A percentile compares a stretch with the other conserved stretches of the same genome.
Conservation (phyloP, 2,113 vertebrate genomes). For the Tachysurus vachellii region DNA sequence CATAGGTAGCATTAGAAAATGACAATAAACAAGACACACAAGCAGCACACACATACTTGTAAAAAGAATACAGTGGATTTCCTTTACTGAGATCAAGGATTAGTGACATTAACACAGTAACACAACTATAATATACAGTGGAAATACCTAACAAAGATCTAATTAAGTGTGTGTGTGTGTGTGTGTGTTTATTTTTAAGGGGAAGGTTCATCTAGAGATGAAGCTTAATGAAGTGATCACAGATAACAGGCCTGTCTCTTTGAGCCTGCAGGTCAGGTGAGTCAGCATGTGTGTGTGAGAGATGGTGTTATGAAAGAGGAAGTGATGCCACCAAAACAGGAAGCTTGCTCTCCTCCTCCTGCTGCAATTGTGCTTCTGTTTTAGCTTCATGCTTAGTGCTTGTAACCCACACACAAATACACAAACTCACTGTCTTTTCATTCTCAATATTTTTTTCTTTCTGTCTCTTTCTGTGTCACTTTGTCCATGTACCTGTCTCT, state of each 20-base stretch:
- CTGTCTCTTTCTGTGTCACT: neutral
- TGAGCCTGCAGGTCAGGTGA: conserved; percentile 92
- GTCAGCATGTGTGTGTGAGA: conserved; percentile 33
- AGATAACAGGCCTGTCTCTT: conserved; percentile 89
- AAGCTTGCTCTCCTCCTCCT: conserved; percentile 61
- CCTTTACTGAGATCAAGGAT: neutral
- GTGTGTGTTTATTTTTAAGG: conserved; percentile 70
- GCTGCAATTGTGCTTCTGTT: conserved; percentile 67
- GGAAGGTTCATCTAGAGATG: conserved; percentile 97
- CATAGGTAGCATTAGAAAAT: neutral
- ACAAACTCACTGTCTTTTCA: neutral
- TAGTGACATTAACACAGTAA: neutral
- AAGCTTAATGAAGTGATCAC: conserved; percentile 95
- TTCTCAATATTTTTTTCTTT: neutral
- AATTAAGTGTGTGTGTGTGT: neutral
- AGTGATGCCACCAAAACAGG: conserved; percentile 73
- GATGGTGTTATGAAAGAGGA: conserved; percentile 67
- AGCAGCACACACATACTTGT: neutral
- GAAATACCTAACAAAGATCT: neutral
- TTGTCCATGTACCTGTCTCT: neutral
- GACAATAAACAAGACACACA: neutral
- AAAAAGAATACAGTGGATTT: neutral
- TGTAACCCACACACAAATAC: conserved; percentile 39
- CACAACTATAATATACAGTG: neutral
- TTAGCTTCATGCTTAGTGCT: conserved; percentile 58